Evolutionary conservation across 1,140 invertebrate genomes (phyloP), one percentile per base, ranked within the genome.

Genomic region (Ceratosolen solmsi): DNA sequence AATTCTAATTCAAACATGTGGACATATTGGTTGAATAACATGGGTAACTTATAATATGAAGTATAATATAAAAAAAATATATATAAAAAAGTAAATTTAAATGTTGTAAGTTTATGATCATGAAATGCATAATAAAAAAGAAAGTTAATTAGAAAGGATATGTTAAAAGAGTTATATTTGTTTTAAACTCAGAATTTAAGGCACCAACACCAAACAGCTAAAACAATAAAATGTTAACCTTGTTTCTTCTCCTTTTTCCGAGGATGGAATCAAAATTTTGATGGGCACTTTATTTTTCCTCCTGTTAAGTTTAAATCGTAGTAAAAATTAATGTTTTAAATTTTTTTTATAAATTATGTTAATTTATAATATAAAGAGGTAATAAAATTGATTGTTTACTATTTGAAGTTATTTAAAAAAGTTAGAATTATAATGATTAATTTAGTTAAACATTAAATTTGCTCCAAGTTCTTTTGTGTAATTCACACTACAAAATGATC

Each of bases 211-310:
- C 83, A 87, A 89, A 85, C 83, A 72, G 65, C 77, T 80, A 80
- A 80, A 87, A 87, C 85, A 88, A 83, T 86, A 88, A 86, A 85
- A 86, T 88, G 82, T 84, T 90, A 90, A 91, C 91, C 91, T 92
- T 86, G 85, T 79, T 86, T 90, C 84, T 81, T 88, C 86, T 88
- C 89, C 90, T 80, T 86, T 85, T 86, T 89, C 86, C 84, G 84
- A 85, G 49, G 90, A 41, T 85, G 91, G 90, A 65, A 91, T 89
- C 75, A 89, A 86, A 89, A 91, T 91, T 92, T 89, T 92, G 85
- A 92, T 86, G 70, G 91, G 91, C 87, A 91, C 79, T 86, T 88
- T 90, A 89, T 87, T 91, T 91, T 91, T 92, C 90, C 91, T 91
- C 89, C 91, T 91, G 83, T 80, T 84, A 87, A 87, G 85, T 90